Evolutionary conservation across 2,888 invertebrate species (phyloP).

Genomic region (Aphelenchoides bicaudatus): DNA sequence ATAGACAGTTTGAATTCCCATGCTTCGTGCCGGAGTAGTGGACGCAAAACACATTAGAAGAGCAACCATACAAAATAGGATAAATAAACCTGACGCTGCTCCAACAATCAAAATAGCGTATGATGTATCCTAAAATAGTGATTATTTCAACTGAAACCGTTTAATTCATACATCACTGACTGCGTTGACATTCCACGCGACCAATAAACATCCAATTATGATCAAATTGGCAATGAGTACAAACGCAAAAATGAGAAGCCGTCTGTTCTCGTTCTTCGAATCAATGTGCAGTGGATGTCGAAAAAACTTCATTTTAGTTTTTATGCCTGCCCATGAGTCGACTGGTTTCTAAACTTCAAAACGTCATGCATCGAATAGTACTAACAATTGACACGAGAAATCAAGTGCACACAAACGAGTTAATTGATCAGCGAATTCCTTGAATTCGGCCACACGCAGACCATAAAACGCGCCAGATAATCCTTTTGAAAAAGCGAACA

Average conservation of each 20-base stretch:
- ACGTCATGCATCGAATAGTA: no score
- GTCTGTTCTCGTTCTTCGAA: conserved; percentile 4
- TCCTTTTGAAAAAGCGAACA: no score
- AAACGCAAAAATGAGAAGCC: conserved; percentile 9
- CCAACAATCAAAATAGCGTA: conserved; percentile 14
- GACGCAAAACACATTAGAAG: conserved; percentile 8
- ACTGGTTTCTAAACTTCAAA: no score
- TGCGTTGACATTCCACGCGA: conserved; percentile 14
- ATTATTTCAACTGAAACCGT: not conserved
- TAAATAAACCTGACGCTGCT: conserved; percentile 1
- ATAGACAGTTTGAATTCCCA: conserved; percentile 13
- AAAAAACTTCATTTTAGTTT: no score
- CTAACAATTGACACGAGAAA: no score
- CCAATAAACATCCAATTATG: conserved; percentile 10
- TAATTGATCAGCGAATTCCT: no score
- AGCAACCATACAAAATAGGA: not conserved
- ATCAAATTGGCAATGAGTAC: conserved; percentile 11
- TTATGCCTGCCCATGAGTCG: no score
- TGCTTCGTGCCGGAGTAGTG: not conserved
- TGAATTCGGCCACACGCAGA: no score
- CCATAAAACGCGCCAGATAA: no score
- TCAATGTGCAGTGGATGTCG: no score
- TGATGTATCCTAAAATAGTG: conserved; percentile 9
- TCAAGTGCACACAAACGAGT: no score
- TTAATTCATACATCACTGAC: conserved; percentile 13